These are phyloP conservation scores for Megalurothrips usitatus DNA, from an alignment of 2,888 invertebrate genomes.

Conservation along the genomic window DNA sequence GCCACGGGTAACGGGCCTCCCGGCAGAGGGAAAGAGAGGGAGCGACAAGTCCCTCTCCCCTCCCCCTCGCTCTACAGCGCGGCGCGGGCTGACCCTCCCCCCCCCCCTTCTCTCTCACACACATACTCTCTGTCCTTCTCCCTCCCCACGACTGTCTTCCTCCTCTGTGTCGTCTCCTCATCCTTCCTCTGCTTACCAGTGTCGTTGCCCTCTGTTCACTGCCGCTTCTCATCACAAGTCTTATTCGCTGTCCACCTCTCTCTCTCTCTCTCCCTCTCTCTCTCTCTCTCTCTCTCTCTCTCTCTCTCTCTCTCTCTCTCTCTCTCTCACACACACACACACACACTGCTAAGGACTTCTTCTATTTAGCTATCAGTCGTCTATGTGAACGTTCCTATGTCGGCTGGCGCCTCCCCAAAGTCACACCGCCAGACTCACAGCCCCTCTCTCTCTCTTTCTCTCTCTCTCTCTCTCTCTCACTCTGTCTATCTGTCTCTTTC, in stretches of 20 bases:
- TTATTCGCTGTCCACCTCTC: neutral
- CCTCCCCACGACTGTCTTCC: no score
- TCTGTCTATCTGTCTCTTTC: no score
- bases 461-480: neutral
- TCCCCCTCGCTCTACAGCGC: neutral
- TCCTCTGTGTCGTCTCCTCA: neutral
- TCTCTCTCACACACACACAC: neutral
- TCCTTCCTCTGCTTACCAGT: neutral
- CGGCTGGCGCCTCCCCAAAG: no score
- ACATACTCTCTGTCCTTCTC: neutral
- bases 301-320: neutral
- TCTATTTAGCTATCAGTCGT: no score
- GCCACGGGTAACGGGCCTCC: conserved; percentile 14
- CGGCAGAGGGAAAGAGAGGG: neutral
- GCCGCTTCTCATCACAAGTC: neutral
- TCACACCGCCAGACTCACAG: neutral
- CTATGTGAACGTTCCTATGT: no score
- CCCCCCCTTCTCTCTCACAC: neutral
- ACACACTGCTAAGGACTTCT: neutral
- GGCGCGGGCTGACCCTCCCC: neutral
- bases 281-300: neutral
- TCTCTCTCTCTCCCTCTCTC: neutral
- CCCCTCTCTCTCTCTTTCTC: neutral
- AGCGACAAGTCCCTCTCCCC: neutral
- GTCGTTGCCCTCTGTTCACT: conserved; percentile 11